Conservation (phyloP, 92 coral and sea anemone species). For the Palythoa grandiflora region DNA sequence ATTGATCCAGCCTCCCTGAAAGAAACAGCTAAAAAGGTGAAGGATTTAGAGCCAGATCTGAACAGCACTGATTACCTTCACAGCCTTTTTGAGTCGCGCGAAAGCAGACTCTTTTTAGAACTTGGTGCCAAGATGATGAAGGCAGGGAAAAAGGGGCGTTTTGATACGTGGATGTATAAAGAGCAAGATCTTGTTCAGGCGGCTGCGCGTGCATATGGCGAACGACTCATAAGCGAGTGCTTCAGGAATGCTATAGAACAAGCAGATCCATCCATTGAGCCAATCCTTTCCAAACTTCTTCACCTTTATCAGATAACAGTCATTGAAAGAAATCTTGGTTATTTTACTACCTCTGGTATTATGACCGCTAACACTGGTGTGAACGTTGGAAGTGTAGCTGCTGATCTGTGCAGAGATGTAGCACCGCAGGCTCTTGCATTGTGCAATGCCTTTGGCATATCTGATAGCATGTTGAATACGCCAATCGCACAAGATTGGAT, state of each 20-base stretch:
- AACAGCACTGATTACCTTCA: slow-evolving; percentile 68
- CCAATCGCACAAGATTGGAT: slow-evolving; percentile 95
- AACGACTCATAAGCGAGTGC: slow-evolving; percentile 81
- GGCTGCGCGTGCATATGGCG: slow-evolving; percentile 85
- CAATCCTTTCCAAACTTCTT: slow-evolving; percentile 75
- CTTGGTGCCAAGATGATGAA: slow-evolving; percentile 82
- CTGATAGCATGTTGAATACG: slow-evolving; percentile 88
- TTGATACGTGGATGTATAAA: slow-evolving; percentile 87
- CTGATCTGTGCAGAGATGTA: slow-evolving; percentile 79
- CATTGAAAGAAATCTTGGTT: slow-evolving; percentile 81
- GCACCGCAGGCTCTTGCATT: slow-evolving; percentile 89
- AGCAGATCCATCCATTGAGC: slow-evolving; percentile 72
- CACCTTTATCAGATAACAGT: slow-evolving; percentile 76
- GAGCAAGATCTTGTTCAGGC: slow-evolving; percentile 89
- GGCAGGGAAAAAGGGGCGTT: slow-evolving; percentile 79
- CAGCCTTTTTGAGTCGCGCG: slow-evolving; percentile 75
- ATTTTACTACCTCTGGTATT: slow-evolving; percentile 73
- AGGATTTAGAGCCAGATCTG: slow-evolving; percentile 53
- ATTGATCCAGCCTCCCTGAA: slow-evolving; percentile 68
- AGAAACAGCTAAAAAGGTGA: not conserved
- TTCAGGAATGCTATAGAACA: slow-evolving; percentile 67
- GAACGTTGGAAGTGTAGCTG: slow-evolving; percentile 71
- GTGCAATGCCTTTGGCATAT: slow-evolving; percentile 87
- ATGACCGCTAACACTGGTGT: slow-evolving; percentile 73
- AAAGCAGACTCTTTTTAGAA: slow-evolving; percentile 72